phyloP scores from a whole-genome alignment of 1,140 invertebrate genomes.

The Drosophila littoralis region DNA sequence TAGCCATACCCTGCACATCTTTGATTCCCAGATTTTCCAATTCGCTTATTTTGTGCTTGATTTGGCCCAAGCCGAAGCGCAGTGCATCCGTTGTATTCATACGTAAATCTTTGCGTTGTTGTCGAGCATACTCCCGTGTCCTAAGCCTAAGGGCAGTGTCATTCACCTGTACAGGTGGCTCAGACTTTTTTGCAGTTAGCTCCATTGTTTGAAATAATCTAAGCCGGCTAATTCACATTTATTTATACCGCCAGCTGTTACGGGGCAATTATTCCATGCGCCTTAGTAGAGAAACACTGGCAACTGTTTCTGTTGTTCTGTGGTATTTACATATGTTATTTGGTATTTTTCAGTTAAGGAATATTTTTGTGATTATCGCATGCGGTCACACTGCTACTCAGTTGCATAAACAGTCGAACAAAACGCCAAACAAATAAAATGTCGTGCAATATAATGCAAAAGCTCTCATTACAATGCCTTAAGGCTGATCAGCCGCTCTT shows the following conservation, averaged over 20 bases:
- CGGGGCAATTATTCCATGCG: background rate
- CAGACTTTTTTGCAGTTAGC: background rate
- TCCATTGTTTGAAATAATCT: constrained; percentile 18
- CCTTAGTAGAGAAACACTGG: constrained; percentile 15
- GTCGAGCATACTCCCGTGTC: constrained; percentile 57
- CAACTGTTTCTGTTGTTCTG: background rate
- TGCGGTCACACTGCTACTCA: background rate
- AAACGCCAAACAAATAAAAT: constrained; percentile 45
- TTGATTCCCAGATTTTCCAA: constrained; percentile 64
- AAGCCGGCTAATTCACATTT: background rate
- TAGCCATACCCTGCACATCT: constrained; percentile 66
- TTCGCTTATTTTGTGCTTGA: constrained; percentile 60
- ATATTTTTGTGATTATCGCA: background rate
- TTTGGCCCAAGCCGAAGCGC: constrained; percentile 73
- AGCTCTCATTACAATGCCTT: constrained; percentile 68
- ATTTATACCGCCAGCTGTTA: constrained; percentile 21
- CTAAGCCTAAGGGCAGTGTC: constrained; percentile 50
- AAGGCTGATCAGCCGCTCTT: constrained; percentile 74
- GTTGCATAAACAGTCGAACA: constrained; percentile 66
- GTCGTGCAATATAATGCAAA: constrained; percentile 77
- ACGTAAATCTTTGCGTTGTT: constrained; percentile 56
- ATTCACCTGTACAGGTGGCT: background rate
- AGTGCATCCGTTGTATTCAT: constrained; percentile 59
- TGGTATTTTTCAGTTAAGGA: background rate
- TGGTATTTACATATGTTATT: background rate